These are phyloP conservation scores for Podargus strigoides DNA, from an alignment of 2,797 vertebrate genomes.

Conservation along the genomic window DNA sequence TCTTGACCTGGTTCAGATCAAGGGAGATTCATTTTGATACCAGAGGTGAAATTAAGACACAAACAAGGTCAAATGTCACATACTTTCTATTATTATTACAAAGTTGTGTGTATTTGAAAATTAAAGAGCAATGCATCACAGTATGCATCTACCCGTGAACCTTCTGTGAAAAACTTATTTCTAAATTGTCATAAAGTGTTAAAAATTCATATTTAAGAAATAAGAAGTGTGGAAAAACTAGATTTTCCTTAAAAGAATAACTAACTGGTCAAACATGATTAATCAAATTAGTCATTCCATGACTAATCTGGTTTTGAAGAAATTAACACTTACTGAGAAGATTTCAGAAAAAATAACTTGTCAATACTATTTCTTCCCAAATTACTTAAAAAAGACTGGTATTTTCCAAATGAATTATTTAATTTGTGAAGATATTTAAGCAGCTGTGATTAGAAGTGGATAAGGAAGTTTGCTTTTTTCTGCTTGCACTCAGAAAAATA, in stretches of 20 bases:
- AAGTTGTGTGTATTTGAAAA: too few relatives aligned
- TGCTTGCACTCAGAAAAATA: not conserved
- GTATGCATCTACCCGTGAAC: too few relatives aligned
- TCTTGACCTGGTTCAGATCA: too few relatives aligned
- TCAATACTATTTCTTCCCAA: not conserved
- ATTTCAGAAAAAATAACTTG: not conserved
- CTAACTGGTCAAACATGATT: not conserved
- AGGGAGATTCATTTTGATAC: too few relatives aligned
- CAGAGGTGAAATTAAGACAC: too few relatives aligned
- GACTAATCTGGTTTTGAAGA: not conserved
- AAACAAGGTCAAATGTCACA: too few relatives aligned
- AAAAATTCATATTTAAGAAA: not conserved
- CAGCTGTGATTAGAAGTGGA: constrained; percentile 24
- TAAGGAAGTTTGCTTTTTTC: not conserved
- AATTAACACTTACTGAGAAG: not conserved
- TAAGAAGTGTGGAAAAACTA: not conserved
- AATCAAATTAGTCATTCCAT: not conserved
- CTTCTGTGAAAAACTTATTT: not conserved
- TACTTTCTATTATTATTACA: too few relatives aligned
- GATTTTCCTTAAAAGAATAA: not conserved
- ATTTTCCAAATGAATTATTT: not conserved
- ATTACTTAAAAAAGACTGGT: not conserved
- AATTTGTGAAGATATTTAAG: not conserved
- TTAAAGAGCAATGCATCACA: too few relatives aligned
- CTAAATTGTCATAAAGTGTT: not conserved